Evolutionary conservation across 2,888 invertebrate genomes (phyloP), one percentile per base, ranked within the genome.

Genomic region (Dicycla oo): DNA sequence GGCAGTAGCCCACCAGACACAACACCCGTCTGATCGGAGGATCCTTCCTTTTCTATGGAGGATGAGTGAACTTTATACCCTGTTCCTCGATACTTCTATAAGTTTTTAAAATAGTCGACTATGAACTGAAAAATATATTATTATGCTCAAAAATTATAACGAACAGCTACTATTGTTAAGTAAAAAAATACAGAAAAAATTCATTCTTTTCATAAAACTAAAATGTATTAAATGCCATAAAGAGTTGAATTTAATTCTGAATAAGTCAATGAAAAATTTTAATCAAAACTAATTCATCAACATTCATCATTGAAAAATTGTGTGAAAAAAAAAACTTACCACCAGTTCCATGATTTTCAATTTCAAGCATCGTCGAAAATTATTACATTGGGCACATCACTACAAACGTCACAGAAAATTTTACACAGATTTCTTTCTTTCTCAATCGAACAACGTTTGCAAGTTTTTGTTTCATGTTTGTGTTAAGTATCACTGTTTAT

Each of bases 331-430:
- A 53, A 20, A 34, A 47, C 78, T 70, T 70, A 79, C 78, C 78
- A 23, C 23, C 30, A 15, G 47, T 45, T 49, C 15, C 66, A 30
- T 79, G 43, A 63, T 64, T 70, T 62, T 81, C 73, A 23, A 63
- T 51, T 51, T 51, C 69, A 20, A 51, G 38, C 84, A 83, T 86
- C 15, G 51, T 62, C 38, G 30, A 61, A 57, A 51, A n/a, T 56
- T 57, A 73, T 77, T 49, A 61, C 15, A 23, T 15, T 47, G 60
- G 43, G 73, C 38, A 68, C 86, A 71, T 80, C 86, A 84, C 85
- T 86, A 76, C 18, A 64, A 72, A 81, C 68, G 82, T 86, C 84
- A 85, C 61, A 51, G 23, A 38, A 64, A 26, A 62, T 53, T 56
- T 60, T 53, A 58, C 47, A 56, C 51, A 11, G 47, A 45, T 75